phyloP scores from a whole-genome alignment of 1,140 invertebrate genomes.

The Sipha flava region DNA sequence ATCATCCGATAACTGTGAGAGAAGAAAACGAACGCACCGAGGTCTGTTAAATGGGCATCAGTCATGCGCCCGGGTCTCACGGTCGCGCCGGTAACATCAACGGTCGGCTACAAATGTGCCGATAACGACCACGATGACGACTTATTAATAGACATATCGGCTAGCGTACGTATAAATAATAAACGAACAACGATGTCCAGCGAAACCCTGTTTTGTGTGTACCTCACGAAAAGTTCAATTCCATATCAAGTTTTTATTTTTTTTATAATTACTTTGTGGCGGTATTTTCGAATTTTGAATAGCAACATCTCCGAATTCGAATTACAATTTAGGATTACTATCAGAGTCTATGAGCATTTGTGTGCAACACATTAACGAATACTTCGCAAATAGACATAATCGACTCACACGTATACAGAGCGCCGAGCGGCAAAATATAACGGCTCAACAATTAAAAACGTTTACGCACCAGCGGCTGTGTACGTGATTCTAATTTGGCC shows the following conservation, averaged over 20 bases:
- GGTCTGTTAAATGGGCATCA: constrained; percentile 23
- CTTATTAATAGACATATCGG: constrained; percentile 1
- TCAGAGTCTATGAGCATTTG: no score
- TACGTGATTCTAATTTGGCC: constrained; percentile 26
- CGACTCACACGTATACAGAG: not conserved
- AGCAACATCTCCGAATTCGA: no score
- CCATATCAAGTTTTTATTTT: no score
- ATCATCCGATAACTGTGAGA: no score
- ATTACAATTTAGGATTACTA: no score
- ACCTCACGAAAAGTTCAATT: no score
- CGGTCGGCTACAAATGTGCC: constrained; percentile 17
- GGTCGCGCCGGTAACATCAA: not conserved
- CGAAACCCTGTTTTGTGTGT: no score
- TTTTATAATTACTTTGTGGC: no score
- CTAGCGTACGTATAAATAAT: no score
- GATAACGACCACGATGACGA: not conserved
- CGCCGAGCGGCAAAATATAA: not conserved
- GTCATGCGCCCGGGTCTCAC: not conserved
- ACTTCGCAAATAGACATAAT: not conserved
- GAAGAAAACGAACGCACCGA: not conserved
- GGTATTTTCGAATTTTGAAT: no score
- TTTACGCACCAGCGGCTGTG: constrained; percentile 9
- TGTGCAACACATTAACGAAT: no score
- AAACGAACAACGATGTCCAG: no score
- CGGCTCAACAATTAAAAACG: constrained; percentile 15